A percentile compares a stretch with the other conserved stretches of the same genome.
Conservation (phyloP, 2,113 vertebrate species). For the Cavia porcellus region DNA sequence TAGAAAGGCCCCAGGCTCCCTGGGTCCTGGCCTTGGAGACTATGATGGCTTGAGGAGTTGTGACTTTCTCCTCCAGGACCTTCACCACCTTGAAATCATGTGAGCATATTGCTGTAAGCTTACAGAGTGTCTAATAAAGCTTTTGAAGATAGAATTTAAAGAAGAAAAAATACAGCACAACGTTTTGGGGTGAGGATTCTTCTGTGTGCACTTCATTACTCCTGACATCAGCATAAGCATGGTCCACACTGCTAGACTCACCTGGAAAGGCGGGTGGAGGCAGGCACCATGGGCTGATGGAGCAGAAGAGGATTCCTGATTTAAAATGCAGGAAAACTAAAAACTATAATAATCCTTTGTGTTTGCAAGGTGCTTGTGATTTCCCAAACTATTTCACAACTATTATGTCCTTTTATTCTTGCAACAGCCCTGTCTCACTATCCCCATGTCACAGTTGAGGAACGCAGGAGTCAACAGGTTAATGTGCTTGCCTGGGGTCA, state of each 20-base stretch:
- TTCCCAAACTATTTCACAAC: not conserved
- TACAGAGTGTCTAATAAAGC: not conserved
- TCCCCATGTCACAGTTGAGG: not conserved
- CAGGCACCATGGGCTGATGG: rapidly evolving
- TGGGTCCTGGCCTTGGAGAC: not conserved
- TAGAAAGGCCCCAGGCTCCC: not conserved
- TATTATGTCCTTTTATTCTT: not conserved
- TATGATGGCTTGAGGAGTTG: rapidly evolving
- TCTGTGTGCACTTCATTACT: rapidly evolving
- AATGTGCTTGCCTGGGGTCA: not conserved
- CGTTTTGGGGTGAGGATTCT: not conserved
- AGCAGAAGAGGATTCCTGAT: not conserved
- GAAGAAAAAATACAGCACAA: not conserved
- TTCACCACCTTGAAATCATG: not conserved
- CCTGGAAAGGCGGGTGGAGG: not conserved
- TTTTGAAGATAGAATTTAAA: not conserved
- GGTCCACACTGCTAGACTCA: not conserved
- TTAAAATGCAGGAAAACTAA: not conserved
- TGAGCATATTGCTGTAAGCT: not conserved
- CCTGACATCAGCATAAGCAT: rapidly evolving
- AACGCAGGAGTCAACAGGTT: not conserved
- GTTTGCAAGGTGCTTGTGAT: rapidly evolving
- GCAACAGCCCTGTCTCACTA: rapidly evolving
- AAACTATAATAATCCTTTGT: not conserved
- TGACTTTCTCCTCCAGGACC: too few species aligned